A percentile compares a stretch with the other conserved stretches of the same genome.
These are phyloP conservation scores for Scopus umbretta DNA, from an alignment of 2,113 vertebrate genomes.

Conservation along the genomic window DNA sequence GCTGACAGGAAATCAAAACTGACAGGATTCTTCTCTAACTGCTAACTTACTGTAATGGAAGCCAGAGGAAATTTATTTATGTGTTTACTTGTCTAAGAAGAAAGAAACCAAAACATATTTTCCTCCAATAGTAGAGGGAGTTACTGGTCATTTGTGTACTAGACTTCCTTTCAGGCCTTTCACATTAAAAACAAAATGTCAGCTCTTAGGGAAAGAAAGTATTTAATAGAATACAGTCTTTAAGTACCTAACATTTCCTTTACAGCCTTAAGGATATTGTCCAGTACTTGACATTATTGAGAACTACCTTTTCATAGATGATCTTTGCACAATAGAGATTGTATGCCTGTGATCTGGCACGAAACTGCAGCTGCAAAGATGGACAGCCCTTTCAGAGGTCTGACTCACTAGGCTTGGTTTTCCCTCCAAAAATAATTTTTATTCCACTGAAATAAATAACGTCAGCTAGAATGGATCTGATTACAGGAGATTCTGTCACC, in stretches of 20 bases:
- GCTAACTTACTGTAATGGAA: conserved; percentile 44
- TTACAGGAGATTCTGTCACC: background rate
- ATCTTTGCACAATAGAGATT: background rate
- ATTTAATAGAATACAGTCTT: background rate
- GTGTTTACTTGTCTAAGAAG: conserved; percentile 54
- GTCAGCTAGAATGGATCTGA: background rate
- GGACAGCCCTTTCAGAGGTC: background rate
- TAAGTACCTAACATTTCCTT: background rate
- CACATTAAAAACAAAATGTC: conserved; percentile 19
- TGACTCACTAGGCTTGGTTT: background rate
- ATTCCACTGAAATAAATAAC: background rate
- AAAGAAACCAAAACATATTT: conserved; percentile 55
- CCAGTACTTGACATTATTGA: background rate
- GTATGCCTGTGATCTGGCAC: background rate
- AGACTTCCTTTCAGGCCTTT: conserved; percentile 33
- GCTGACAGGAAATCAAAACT: conserved; percentile 62
- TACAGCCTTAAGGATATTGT: background rate
- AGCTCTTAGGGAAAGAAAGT: background rate
- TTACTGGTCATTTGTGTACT: conserved; percentile 40
- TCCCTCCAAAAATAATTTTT: background rate
- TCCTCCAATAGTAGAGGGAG: conserved; percentile 9
- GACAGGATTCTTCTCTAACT: conserved; percentile 46
- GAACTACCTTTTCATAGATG: background rate
- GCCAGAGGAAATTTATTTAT: conserved; percentile 57
- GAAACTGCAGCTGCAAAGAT: background rate